phyloP scores from a whole-genome alignment of 2,113 vertebrate genomes.

The Zapus hudsonius region DNA sequence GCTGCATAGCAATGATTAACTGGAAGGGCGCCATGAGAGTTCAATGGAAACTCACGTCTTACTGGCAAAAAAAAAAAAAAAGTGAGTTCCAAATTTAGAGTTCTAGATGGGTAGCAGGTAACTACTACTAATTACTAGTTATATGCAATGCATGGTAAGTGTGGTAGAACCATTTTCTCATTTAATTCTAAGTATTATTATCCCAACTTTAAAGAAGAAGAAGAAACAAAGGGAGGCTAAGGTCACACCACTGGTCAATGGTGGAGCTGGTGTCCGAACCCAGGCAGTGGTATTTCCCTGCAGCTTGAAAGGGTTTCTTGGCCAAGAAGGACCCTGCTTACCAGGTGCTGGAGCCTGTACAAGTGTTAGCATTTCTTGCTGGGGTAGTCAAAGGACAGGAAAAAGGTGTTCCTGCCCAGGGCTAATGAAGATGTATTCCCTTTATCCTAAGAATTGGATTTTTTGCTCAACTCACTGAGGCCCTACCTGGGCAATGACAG shows the following conservation, averaged over 20 bases:
- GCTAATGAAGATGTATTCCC: not conserved
- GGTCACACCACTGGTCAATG: not conserved
- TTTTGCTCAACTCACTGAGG: not conserved
- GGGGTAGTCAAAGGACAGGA: not conserved
- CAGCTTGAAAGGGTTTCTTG: not conserved
- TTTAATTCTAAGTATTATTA: conserved; percentile 23
- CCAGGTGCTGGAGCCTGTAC: not conserved
- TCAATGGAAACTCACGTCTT: not conserved
- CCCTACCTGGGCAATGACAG: not conserved
- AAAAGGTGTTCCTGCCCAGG: not conserved
- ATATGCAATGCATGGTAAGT: not conserved
- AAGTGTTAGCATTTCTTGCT: not conserved
- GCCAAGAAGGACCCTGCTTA: not conserved
- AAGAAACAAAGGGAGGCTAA: not conserved
- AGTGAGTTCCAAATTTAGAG: not conserved
- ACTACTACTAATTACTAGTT: not conserved
- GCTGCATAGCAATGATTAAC: not conserved
- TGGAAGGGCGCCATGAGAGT: not conserved
- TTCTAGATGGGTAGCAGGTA: not conserved
- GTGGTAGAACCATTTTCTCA: not conserved
- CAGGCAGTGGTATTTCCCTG: not conserved
- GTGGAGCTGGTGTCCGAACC: not conserved
- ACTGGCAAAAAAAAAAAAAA: not conserved
- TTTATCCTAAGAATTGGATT: not conserved
- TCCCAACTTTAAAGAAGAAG: not conserved